Percentiles rank a stretch among this genome's conserved stretches.
phyloP scores from a whole-genome alignment of 2,113 vertebrate species.

The Isichthys henryi region DNA sequence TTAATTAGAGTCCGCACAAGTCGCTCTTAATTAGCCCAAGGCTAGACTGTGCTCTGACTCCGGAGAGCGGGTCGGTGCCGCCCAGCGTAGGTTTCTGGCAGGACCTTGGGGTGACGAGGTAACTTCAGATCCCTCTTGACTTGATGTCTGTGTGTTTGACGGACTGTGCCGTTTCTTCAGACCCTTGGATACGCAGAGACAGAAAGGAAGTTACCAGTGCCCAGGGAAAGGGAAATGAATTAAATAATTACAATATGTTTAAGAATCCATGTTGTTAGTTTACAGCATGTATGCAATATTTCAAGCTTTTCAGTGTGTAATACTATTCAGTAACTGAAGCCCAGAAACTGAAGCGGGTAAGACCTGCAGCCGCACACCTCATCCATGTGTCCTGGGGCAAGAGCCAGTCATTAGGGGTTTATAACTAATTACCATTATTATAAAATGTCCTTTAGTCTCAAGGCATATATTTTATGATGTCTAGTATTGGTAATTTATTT shows the following conservation, averaged over 20 bases:
- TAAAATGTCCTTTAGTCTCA: background rate
- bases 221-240: background rate
- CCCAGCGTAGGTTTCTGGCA: background rate
- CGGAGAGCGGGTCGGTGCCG: background rate
- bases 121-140: background rate
- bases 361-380: background rate
- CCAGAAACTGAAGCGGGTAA: background rate
- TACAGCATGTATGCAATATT: background rate
- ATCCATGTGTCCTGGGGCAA: background rate
- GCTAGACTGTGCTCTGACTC: background rate
- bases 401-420: background rate
- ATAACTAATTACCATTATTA: background rate
- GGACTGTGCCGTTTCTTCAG: background rate
- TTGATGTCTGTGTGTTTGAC: background rate
- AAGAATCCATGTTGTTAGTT: background rate
- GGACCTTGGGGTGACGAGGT: background rate
- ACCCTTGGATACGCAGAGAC: background rate
- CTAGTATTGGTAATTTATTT: background rate
- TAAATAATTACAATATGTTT: background rate
- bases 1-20: slow-evolving; percentile 18
- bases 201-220: background rate
- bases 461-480: background rate
- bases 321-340: background rate
- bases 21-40: background rate
- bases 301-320: background rate